Evolutionary conservation across 2,888 invertebrate species (phyloP), one percentile per base, ranked within the genome.

Genomic region (Vesta saturnalis): DNA sequence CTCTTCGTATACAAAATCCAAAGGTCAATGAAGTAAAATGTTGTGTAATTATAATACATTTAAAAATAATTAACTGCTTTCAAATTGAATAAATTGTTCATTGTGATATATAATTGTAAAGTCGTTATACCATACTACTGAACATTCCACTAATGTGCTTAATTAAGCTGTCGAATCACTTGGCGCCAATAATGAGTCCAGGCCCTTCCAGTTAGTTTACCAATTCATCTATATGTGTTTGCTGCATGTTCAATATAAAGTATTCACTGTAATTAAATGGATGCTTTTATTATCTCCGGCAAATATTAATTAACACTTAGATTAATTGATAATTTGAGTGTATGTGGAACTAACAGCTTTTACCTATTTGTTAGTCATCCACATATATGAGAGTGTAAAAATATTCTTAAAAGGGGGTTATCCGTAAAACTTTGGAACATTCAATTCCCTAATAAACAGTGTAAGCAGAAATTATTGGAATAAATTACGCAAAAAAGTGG

Each of bases 131-230:
- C 47, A 55, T 39, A 46, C n/a, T 39, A 39, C 47, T 54, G 52
- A 63, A 62, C 57, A 60, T 61, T 67, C 46, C 58, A 54, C 49
- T 64, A 70, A 66, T 70, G 67, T 67, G 64, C 60, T 67, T 67
- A 67, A 70, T 70, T 70, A 70, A 67, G 66, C 67, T 60, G 64
- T 65, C 67, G 60, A 62, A 60, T 30, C 61, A 67, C 64, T 67
- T 70, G 58, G 64, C 70, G 62, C 67, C 56, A 67, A 55, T 22
- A 59, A 55, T 60, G 16, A 63, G 58, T 67, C 62, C 56, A 70
- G 63, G 62, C 60, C 57, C 60, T 70, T 70, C 52, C 43, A 65
- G 55, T 64, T 54, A 21, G 6, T 55, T 23, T n/a, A 23, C 12
- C 59, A n/a, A n/a, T n/a, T n/a, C n/a, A n/a, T n/a, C n/a, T n/a